phyloP scores from a whole-genome alignment of 2,113 vertebrate species.

The Nymphicus hollandicus region DNA sequence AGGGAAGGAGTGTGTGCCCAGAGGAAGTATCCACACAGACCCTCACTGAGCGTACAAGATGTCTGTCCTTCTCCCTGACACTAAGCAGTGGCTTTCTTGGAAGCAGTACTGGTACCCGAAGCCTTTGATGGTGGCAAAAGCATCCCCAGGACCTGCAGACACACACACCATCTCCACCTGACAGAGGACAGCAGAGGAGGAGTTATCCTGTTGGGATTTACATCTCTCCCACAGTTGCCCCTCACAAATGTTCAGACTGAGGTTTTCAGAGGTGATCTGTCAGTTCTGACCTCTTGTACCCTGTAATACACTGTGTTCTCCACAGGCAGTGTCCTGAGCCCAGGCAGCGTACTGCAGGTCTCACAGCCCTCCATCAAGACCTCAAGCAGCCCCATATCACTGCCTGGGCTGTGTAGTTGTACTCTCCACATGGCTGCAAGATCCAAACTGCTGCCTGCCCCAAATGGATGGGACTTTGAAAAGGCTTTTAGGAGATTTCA shows the following conservation, averaged over 20 bases:
- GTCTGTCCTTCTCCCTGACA: background rate
- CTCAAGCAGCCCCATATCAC: background rate
- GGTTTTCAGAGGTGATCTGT: background rate
- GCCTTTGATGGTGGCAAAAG: background rate
- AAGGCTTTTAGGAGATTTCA: background rate
- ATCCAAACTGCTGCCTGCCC: background rate
- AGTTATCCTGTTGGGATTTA: background rate
- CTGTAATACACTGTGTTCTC: background rate
- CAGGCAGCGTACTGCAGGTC: background rate
- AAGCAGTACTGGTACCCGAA: background rate
- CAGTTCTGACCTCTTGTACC: background rate
- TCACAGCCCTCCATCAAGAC: background rate
- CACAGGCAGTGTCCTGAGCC: background rate
- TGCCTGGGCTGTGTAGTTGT: background rate
- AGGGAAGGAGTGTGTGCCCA: background rate
- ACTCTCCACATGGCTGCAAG: background rate
- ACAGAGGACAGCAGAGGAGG: background rate
- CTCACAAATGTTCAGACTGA: background rate
- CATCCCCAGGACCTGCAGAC: background rate
- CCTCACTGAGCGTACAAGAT: background rate
- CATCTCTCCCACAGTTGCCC: background rate
- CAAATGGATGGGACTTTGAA: background rate
- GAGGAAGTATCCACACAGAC: background rate
- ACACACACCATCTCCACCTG: background rate
- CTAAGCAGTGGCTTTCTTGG: background rate